Evolutionary conservation across 2,797 vertebrate species (phyloP), one percentile per base, ranked within the genome.

Genomic region (Schizothorax lantsangensis): DNA sequence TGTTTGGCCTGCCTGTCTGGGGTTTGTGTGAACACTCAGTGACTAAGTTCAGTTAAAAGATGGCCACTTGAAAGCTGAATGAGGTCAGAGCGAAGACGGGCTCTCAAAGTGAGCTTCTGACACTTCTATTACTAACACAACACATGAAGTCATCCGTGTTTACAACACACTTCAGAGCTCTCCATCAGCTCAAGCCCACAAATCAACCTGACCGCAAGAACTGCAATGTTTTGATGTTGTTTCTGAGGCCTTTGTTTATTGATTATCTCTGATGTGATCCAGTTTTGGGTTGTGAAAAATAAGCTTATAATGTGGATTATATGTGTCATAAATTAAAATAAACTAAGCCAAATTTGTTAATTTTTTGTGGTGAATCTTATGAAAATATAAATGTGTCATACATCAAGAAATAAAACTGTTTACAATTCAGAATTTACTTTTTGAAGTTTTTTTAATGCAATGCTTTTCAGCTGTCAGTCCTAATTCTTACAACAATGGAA

Each of bases 11-110:
- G 33, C 36, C 23, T 17, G 40, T 85, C 64, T 79, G 19, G 6
- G 43, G 11, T 66, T 81, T 85, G 47, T 71, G 64, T 57, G 38
- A 69, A 62, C 38, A 64, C 78, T 74, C 26, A 52, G 26, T 26
- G 64, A 45, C 68, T 45, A 30, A 26, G 66, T 87, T 91, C 90
- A 74, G 81, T 90, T 93, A 89, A 92, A 92, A 85, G 90, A 91
- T 89, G 91, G 89, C 92, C 92, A 94, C 93, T 93, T 94, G 91
- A 93, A 94, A 94, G 93, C 74, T 47, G 90, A 71, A 91, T 94
- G 93, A 93, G 92, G 93, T 94, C 93, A 94, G 91, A 93, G 90
- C 2, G 78, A 85, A 93, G 92, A 92, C 90, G 88, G 88, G 45
- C 88, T 92, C 93, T 92, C 90, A 91, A 93, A 93, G 91, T 79